Percentiles rank a stretch among this genome's conserved stretches.
These are phyloP conservation scores for Sparus aurata DNA, from an alignment of 2,797 vertebrate genomes.

Conservation along the genomic window DNA sequence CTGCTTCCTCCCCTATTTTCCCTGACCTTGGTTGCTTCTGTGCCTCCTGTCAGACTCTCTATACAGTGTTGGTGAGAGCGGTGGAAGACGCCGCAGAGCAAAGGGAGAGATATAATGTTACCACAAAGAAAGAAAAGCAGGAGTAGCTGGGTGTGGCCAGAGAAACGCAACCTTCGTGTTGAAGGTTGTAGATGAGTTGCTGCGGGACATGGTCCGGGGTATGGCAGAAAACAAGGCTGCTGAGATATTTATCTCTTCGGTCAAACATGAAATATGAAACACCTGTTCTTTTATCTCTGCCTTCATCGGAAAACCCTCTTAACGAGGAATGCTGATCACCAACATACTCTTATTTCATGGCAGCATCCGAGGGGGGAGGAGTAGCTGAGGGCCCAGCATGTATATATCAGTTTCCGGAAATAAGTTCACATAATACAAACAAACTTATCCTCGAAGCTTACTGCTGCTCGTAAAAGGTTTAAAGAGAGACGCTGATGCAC, in stretches of 20 bases:
- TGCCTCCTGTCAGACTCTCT: constrained; percentile 10
- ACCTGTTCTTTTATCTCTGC: neutral
- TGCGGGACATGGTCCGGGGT: constrained; percentile 22
- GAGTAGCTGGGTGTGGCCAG: constrained; percentile 40
- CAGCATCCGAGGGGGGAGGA: neutral
- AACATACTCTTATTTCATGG: neutral
- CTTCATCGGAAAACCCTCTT: neutral
- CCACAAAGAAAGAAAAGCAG: constrained; percentile 23
- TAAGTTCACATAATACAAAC: no score
- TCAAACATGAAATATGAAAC: constrained; percentile 3
- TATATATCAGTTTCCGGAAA: neutral
- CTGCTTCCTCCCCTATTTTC: constrained; percentile 25
- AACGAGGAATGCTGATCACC: neutral
- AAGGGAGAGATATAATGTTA: constrained; percentile 44
- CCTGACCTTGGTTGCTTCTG: constrained; percentile 42
- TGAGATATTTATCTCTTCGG: neutral
- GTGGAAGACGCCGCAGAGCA: constrained; percentile 14
- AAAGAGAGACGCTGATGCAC: neutral
- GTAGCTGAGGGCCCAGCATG: neutral
- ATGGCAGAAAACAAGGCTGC: constrained; percentile 1
- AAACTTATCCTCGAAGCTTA: neutral
- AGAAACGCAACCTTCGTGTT: neutral
- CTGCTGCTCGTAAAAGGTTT: neutral
- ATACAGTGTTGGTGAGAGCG: neutral
- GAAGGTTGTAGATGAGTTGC: constrained; percentile 26